Base-by-base conservation (phyloP, 2,888 invertebrate genomes). In the Athripsodes cinereus region DNA sequence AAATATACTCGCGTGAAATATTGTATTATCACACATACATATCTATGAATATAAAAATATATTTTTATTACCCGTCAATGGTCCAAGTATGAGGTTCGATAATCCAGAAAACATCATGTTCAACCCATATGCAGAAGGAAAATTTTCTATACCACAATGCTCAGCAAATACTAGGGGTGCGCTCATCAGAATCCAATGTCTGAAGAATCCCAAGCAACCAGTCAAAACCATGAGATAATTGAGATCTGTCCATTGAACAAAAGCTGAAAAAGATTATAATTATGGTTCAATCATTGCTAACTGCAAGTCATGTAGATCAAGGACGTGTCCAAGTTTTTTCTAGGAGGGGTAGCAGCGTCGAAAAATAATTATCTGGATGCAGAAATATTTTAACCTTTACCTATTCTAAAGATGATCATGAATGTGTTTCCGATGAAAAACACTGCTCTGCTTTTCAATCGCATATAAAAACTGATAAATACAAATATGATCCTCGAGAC, bases 31-130 rank as follows among this genome's bases (percentile, higher is more conserved):
- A 8, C 31, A 31, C 6, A 31, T 8, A 6, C 6, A 31, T 11
- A 31, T 31, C 31, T 31, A 31, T 31, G 31, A 31, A 8, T 8
- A 11, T 8, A 31, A 31, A 31, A 11, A 31, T 8, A 31, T 31
- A 31, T 6, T 31, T 31, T 6, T 11, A n/a, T n/a, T 69, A 80
- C 89, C 88, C 66, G 86, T 82, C 57, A 88, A 68, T 1, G 86
- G 85, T 52, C 87, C 87, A 56, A 86, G 81, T n/a, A 84, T 65
- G 31, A 88, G 79, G 70, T 84, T 84, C 3, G 85, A 76, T 22
- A 82, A 73, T 1, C 88, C 90, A 62, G 84, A 85, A 58, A 88
- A 82, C 21, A 88, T 80, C 69, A 88, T 87, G 66, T 83, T 88
- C 44, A 90, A 71, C 0, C 88, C 86, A 66, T 88, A 81, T 0